Base-by-base conservation (phyloP, 53 echinoderm and acorn worm species). In the Arbacia lixula region DNA sequence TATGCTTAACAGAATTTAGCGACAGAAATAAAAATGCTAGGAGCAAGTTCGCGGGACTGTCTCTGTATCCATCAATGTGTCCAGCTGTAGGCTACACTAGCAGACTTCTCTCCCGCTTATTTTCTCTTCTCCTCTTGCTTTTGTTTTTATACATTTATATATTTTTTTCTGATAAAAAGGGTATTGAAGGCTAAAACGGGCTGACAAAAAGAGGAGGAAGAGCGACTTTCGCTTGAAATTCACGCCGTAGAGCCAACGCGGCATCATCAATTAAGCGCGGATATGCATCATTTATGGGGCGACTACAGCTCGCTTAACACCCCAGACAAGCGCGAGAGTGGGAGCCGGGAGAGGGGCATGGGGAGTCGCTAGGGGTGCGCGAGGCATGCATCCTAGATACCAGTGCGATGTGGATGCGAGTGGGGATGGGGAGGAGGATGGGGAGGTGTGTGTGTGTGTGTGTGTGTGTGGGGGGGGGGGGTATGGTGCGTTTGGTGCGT, bases 191-290 rank as follows among this genome's bases (percentile, higher is more conserved):
- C 28, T 5, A 41, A 69, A 69, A 57, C 22, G 27, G 34, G 74
- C 74, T 52, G 74, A 74, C 52, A 74, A 77, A 77, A 77, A 58
- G 60, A 58, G 51, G 82, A 81, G 82, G 46, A 63, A 63, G 50
- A 50, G 64, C 42, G 64, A 42, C 35, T 36, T 38, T 11, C 78
- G 57, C 58, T 78, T 78, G 57, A 78, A 41, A 78, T 78, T 81
- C 82, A 63, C 64, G 62, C 82, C 64, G 49, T 43, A 25, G 82
- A 43, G 82, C 42, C 10, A 63, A 49, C 25, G 82, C 64, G 64
- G 82, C 64, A 63, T 81, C 82, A 81, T 81, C 82, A 81, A 81
- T 81, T 81, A 81, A 63, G 63, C 17, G 19, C 64, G 82, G 82
- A 63, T 63, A 81, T 81, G 82, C 82, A 81, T 81, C 82, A 81